Conservation (phyloP, 2,797 vertebrate genomes). For the Peromyscus attwateri region DNA sequence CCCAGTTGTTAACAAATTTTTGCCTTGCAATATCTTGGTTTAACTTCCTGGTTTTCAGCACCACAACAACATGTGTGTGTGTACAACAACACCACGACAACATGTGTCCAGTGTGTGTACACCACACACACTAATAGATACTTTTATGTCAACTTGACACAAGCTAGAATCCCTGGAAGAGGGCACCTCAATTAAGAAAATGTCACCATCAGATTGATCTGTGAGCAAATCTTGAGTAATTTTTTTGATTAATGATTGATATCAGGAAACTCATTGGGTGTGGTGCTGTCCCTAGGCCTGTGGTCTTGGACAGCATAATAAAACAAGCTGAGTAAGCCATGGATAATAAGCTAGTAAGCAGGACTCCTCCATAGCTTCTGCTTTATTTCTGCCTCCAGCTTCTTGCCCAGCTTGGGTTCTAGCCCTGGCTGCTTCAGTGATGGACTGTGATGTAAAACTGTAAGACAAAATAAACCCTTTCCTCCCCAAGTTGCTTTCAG, state of each 20-base stretch:
- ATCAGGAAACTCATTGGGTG: background rate
- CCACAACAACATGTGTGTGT: no score
- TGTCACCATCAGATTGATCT: background rate
- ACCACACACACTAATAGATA: background rate
- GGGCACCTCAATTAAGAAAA: background rate
- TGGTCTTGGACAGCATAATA: background rate
- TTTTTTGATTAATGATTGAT: background rate
- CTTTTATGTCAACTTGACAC: background rate
- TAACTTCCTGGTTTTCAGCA: no score
- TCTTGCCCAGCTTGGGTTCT: background rate
- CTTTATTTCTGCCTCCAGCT: background rate
- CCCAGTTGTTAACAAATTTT: no score
- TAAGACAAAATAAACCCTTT: background rate
- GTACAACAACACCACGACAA: no score
- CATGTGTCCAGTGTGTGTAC: background rate
- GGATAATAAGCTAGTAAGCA: background rate
- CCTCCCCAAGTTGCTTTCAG: background rate
- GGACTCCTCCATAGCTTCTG: background rate
- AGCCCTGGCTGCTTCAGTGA: background rate
- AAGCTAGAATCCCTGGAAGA: background rate
- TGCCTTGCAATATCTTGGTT: no score
- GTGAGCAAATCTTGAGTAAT: background rate
- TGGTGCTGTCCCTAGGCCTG: background rate
- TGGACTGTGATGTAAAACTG: background rate
- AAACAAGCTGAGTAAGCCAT: background rate